phyloP scores from a whole-genome alignment of 2,888 invertebrate species.

The Myathropa florea region DNA sequence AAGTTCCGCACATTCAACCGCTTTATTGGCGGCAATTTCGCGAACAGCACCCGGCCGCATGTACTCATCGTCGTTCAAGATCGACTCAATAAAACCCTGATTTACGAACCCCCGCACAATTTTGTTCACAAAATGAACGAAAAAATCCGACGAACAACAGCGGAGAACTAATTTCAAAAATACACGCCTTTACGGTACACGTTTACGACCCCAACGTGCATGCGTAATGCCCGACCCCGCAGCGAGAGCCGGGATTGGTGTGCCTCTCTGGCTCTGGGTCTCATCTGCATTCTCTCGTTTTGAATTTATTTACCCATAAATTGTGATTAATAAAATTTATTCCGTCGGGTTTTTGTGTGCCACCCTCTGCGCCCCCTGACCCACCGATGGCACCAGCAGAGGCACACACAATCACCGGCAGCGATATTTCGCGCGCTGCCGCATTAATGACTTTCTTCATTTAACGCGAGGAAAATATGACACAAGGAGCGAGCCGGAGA shows the following conservation, averaged over 20 bases:
- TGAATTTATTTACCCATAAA: conserved; percentile 80
- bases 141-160: neutral
- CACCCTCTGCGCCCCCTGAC: neutral
- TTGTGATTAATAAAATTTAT: conserved; percentile 80
- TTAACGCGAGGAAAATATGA: conserved; percentile 53
- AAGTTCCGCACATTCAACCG: neutral
- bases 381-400: conserved; percentile 37
- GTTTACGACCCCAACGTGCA: conserved; percentile 63
- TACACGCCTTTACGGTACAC: conserved; percentile 2
- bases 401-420: conserved; percentile 48
- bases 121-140: conserved; percentile 58
- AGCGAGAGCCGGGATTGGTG: conserved; percentile 18
- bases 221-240: conserved; percentile 63
- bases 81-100: conserved; percentile 63
- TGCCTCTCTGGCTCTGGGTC: neutral
- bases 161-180: conserved; percentile 31
- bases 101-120: conserved; percentile 63
- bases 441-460: conserved; percentile 70
- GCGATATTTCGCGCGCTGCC: conserved; percentile 68
- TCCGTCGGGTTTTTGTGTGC: conserved; percentile 53
- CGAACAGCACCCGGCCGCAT: neutral
- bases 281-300: conserved; percentile 66
- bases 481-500: conserved; percentile 21
- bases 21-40: conserved; percentile 8
- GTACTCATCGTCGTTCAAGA: conserved; percentile 50